Evolutionary conservation across 2,797 vertebrate genomes (phyloP).

Genomic region (Euphonia xanthogaster): DNA sequence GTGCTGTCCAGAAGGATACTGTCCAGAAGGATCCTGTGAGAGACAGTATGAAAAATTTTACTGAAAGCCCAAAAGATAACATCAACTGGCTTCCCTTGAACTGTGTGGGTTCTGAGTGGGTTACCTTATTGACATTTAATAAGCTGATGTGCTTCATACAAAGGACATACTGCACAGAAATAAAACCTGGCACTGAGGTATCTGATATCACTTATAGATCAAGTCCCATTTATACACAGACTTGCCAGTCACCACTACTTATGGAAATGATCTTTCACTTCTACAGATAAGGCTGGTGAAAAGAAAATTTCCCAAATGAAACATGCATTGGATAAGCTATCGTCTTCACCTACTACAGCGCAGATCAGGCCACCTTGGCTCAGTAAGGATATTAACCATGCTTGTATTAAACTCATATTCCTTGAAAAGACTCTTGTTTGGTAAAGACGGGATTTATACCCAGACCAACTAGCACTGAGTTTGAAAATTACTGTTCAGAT

Average conservation of each 20-base stretch:
- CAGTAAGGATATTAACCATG: not conserved
- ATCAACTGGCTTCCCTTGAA: not conserved
- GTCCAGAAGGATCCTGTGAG: not conserved
- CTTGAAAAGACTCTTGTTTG: not conserved
- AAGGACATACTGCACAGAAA: not conserved
- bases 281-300: not conserved
- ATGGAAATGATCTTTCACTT: not conserved
- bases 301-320: not conserved
- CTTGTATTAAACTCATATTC: not conserved
- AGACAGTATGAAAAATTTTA: not conserved
- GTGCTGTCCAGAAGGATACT: not conserved
- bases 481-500: not conserved
- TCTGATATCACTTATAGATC: not conserved
- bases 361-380: not conserved
- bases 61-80: not conserved
- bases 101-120: not conserved
- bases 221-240: not conserved
- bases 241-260: not conserved
- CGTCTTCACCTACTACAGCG: not conserved
- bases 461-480: not conserved
- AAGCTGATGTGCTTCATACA: not conserved
- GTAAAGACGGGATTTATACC: not conserved
- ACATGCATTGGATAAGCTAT: not conserved
- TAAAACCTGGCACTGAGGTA: not conserved
- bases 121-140: not conserved